phyloP scores from a whole-genome alignment of 2,113 vertebrate genomes.

The Dipodomys merriami region DNA sequence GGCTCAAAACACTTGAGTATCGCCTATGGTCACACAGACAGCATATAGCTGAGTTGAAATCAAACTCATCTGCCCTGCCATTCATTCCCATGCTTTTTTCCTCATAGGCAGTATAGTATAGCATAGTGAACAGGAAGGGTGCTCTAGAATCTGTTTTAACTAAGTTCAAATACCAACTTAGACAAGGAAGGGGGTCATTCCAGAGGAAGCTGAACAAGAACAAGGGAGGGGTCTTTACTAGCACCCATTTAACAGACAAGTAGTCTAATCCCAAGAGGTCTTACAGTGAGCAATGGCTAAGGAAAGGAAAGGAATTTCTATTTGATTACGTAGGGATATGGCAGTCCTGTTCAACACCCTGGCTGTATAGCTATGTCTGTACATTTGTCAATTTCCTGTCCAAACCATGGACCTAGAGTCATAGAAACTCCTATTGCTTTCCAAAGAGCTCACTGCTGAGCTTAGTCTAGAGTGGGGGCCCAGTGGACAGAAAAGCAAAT shows the following conservation, averaged over 20 bases:
- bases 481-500: slow-evolving; percentile 1
- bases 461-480: neutral
- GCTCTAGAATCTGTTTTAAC: neutral
- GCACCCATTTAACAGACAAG: neutral
- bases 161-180: neutral
- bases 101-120: neutral
- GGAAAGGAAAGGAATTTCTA: neutral
- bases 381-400: neutral
- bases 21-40: neutral
- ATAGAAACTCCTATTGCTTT: neutral
- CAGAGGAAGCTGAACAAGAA: neutral
- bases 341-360: neutral
- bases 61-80: neutral
- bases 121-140: neutral
- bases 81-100: neutral
- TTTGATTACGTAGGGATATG: neutral
- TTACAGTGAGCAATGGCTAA: neutral
- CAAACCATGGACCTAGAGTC: neutral
- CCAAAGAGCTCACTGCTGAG: neutral
- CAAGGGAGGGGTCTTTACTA: neutral
- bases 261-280: neutral
- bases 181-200: neutral
- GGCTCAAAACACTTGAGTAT: neutral
- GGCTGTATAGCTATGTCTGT: neutral
- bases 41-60: neutral